Percentiles rank a stretch among this genome's conserved stretches.
phyloP scores from a whole-genome alignment of 2,113 vertebrate genomes.

The Ictalurus punctatus region DNA sequence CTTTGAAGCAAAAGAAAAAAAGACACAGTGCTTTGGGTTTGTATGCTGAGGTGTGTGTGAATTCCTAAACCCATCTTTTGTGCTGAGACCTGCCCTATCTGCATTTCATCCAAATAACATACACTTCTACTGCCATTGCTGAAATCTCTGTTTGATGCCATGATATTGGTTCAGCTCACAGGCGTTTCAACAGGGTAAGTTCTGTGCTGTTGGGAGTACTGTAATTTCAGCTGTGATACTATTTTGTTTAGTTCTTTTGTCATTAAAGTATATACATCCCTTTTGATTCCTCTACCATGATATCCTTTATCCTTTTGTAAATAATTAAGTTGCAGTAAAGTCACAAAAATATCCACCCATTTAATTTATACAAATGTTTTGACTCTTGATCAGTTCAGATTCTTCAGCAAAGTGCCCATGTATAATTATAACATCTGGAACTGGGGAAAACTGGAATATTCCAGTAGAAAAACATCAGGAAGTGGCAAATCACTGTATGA shows the following conservation, averaged over 20 bases:
- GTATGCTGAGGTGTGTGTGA: neutral
- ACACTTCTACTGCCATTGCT: neutral
- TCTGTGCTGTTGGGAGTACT: neutral
- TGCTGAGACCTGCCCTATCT: conserved; percentile 8
- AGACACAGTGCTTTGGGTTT: neutral
- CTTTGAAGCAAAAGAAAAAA: neutral
- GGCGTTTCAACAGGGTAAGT: neutral
- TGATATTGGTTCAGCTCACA: neutral
- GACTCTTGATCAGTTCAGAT: neutral
- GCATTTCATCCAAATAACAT: neutral
- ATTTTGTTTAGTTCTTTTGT: neutral
- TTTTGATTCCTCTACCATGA: neutral
- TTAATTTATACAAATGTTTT: neutral
- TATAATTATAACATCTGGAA: neutral
- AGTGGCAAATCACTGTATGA: conserved; percentile 16
- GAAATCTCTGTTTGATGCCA: neutral
- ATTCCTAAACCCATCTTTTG: conserved; percentile 10
- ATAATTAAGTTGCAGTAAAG: neutral
- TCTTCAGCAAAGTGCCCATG: neutral
- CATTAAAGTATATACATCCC: neutral
- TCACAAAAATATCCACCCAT: neutral
- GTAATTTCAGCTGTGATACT: neutral
- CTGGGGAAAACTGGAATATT: neutral
- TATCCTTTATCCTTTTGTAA: neutral
- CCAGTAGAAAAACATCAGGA: conserved; percentile 4